Base-by-base conservation (phyloP, 2,888 invertebrate genomes). In the Pomacea canaliculata region DNA sequence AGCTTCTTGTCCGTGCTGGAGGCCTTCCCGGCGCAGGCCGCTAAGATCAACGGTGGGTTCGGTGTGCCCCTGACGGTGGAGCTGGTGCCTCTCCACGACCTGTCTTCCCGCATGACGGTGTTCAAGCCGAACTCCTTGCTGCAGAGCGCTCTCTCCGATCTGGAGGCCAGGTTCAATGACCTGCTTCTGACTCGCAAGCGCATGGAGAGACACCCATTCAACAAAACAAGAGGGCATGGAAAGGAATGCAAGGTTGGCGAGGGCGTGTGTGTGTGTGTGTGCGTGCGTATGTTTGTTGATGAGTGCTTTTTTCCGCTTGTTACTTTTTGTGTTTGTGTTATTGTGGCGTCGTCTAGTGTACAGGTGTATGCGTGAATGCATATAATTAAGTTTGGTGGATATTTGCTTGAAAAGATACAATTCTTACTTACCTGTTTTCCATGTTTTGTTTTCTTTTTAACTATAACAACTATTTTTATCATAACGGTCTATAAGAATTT, bases 11-110 rank as follows among this genome's bases (percentile, higher is more conserved):
- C 66, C 19, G 18, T 78, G 13, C 67, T 78, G 63, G 75, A 78
- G 16, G 75, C 74, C 66, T 78, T 78, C 56, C 76, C 76, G 19
- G 37, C 68, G 69, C 37, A 74, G 71, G 78, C 78, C 4, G 63
- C 60, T 16, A 78, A 78, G 56, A 48, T 74, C 48, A 78, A 78
- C 56, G 78, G 78, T 13, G 78, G 78, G 3, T 48, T 51, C 8
- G 78, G 78, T 18, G 78, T 78, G 18, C 78, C 78, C 16, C 49
- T 78, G 27, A 70, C 65, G 19, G 78, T 75, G 63, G 78, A 78
- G 65, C 37, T 78, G 56, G 59, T 78, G n/a, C 78, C 78, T 9
- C 23, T 78, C 62, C 71, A 71, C 56, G 78, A 78, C 68, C 51
- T 78, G 46, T 78, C 78, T 18, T 51, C 78, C 68, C 65, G 78